Percentiles rank a stretch among this genome's conserved stretches.
Evolutionary conservation across 2,113 vertebrate species (phyloP).

Genomic region (Perognathus longimembris): DNA sequence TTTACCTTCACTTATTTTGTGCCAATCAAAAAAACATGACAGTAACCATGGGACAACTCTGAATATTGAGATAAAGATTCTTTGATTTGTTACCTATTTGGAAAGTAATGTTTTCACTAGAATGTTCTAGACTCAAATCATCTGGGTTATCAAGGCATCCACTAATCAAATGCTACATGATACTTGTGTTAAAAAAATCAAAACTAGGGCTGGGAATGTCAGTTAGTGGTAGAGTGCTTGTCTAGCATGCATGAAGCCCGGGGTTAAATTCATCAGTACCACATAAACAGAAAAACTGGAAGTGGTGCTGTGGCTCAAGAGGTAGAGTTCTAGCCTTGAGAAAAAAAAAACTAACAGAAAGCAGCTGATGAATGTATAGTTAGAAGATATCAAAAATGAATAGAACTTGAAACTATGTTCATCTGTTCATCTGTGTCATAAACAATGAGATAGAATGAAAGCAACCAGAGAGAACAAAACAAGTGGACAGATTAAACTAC

Average conservation of each 20-base stretch:
- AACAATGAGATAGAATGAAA: neutral
- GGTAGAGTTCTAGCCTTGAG: no score
- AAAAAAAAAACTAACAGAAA: neutral
- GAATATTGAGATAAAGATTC: neutral
- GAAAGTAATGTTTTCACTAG: neutral
- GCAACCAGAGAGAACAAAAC: neutral
- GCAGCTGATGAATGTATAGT: neutral
- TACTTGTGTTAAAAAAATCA: no score
- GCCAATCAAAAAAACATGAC: neutral
- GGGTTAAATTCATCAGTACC: no score
- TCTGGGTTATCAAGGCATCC: slow-evolving; percentile 10
- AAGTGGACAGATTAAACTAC: neutral
- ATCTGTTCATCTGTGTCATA: neutral
- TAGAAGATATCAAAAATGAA: slow-evolving; percentile 36
- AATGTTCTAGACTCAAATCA: neutral
- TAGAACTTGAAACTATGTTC: neutral
- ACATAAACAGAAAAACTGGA: no score
- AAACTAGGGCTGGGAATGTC: no score
- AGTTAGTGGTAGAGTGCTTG: no score
- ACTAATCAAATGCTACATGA: neutral
- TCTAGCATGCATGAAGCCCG: no score
- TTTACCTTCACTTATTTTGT: slow-evolving; percentile 52
- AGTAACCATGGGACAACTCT: neutral
- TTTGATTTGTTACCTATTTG: neutral
- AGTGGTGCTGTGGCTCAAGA: no score